Conservation (phyloP, 2,797 vertebrate species). For the Molossus molossus region DNA sequence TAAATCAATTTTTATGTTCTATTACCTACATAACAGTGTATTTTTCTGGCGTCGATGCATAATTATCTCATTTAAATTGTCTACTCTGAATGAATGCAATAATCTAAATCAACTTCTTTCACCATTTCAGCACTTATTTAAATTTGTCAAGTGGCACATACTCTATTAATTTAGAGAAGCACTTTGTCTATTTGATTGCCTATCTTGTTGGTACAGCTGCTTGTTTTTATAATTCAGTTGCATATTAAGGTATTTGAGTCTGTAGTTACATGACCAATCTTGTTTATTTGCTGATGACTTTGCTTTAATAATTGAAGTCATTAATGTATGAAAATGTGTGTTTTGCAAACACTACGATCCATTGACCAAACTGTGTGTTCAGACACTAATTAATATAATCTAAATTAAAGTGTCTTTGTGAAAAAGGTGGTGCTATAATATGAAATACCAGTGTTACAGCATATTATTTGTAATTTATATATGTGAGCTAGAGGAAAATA, state of each 20-base stretch:
- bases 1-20: slow-evolving; percentile 28
- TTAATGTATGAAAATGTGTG: slow-evolving; percentile 72
- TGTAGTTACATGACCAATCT: slow-evolving; percentile 75
- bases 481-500: background rate
- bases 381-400: slow-evolving; percentile 41
- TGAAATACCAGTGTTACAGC: background rate
- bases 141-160: slow-evolving; percentile 70
- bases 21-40: background rate
- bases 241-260: slow-evolving; percentile 61
- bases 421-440: slow-evolving; percentile 9
- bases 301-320: slow-evolving; percentile 82
- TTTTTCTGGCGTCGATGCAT: slow-evolving; percentile 68
- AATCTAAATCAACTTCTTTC: slow-evolving; percentile 76
- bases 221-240: slow-evolving; percentile 82
- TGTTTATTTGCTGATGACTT: slow-evolving; percentile 75
- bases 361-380: slow-evolving; percentile 41
- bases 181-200: slow-evolving; percentile 79
- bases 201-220: slow-evolving; percentile 85
- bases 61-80: slow-evolving; percentile 76
- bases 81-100: slow-evolving; percentile 73
- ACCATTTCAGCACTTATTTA: slow-evolving; percentile 81
- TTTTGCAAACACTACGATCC: slow-evolving; percentile 69
- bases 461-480: slow-evolving; percentile 23
- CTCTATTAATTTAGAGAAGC: slow-evolving; percentile 79
- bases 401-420: slow-evolving; percentile 53